Evolutionary conservation across 2,888 invertebrate species (phyloP), one percentile per base, ranked within the genome.

Genomic region (Ophion ellenae): DNA sequence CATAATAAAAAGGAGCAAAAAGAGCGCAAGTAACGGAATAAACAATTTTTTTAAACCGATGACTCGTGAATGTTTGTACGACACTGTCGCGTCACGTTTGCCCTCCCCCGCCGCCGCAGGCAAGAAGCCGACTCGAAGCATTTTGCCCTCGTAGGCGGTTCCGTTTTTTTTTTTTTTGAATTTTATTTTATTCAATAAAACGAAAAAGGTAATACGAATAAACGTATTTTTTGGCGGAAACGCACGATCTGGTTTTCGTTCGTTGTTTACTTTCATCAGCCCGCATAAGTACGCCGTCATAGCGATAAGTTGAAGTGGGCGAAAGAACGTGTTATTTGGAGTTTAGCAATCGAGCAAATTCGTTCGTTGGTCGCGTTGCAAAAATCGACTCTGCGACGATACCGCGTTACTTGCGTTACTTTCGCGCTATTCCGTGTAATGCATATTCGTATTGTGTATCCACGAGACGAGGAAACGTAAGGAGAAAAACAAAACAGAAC

Each of bases 321-420:
- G 66, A 67, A 73, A 40, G 69, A 67, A 28, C 20, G n/a, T 67
- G 53, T 28, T 57, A 32, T 3, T 64, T 40, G 40, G 40, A 6
- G 40, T 40, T 40, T 40, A 7, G 40, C 9, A 7, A 40, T 40
- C 9, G 40, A 0, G 40, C 32, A 7, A 40, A 40, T 9, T 40
- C 9, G 40, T 40, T 40, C 9, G 40, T 40, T 40, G 5, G 40
- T 53, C 53, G 53, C 53, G 14, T 53, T 53, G 4, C 5, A 28
- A 28, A 53, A 53, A 76, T 66, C 59, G 75, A 69, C 79, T 61
- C 53, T 36, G 79, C 75, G 77, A 81, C 86, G 86, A 86, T 88
- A 89, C 89, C 87, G 88, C 89, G 88, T 90, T 90, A 85, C 84
- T 84, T 86, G 86, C 88, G 84, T 85, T 83, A 87, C 40, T 40